Evolutionary conservation across 1,140 invertebrate species (phyloP), one percentile per base, ranked within the genome.

Genomic region (Hypothenemus hampei): DNA sequence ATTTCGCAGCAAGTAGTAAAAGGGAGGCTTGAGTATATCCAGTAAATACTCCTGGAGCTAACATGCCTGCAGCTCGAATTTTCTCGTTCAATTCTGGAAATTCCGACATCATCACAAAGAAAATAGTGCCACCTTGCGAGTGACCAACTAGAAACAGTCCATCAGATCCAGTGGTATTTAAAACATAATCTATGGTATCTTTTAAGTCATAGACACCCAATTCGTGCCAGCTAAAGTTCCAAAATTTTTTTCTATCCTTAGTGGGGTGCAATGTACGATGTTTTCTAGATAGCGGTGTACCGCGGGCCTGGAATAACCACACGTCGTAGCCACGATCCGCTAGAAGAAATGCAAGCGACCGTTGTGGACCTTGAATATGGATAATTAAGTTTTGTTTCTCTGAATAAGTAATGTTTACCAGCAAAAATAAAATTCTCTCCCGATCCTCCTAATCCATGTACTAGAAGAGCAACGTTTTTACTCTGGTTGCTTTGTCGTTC

Each of bases 291-390:
- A 84, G 83, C 1, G 70, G 74, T 61, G 80, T 86, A 3, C 86
- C 86, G 37, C 87, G 72, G 8, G 78, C 76, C 69, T 89, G 89
- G 0, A 81, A 83, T 65, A 89, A 60, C 86, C 86, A 89, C 13
- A 70, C 63, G 44, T 71, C 66, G 33, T 65, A 70, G 6, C 65
- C 67, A 7, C 45, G 41, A 40, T 72, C 68, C 5, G 70, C 63
- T 13, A 71, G 23, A 13, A 61, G 53, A 52, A 61, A 69, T 3
- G 60, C 66, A 23, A 72, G 45, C 6, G 45, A 57, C 11, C 53
- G 51, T 22, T 60, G 47, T 0, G 65, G 60, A 15, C 50, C 52
- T 51, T n/a, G n/a, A 50, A 50, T 15, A 39, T 21, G n/a, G n/a
- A n/a, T n/a, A n/a, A n/a, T n/a, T n/a, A n/a, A n/a, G n/a, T n/a